phyloP scores from a whole-genome alignment of 1,140 invertebrate genomes.

The Ruditapes philippinarum region DNA sequence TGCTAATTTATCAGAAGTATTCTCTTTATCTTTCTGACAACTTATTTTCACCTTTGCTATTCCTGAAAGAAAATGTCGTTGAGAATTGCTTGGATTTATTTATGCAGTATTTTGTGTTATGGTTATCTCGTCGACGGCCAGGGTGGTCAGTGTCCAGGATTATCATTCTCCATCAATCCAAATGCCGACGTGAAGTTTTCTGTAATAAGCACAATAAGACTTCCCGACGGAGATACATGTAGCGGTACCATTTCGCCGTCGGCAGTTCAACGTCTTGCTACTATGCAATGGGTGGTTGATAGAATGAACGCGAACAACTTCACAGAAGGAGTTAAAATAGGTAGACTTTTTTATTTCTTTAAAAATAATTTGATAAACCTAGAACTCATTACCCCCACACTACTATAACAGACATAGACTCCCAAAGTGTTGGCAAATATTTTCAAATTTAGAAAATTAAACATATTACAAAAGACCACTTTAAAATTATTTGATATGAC shows the following conservation, averaged over 20 bases:
- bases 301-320: constrained; percentile 39
- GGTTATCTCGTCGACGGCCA: not conserved
- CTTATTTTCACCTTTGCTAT: no score
- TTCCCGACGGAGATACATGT: not conserved
- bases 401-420: no score
- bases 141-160: constrained; percentile 8
- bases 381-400: no score
- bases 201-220: constrained; percentile 39
- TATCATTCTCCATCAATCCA: constrained; percentile 22
- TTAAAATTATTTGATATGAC: no score
- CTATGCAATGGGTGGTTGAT: constrained; percentile 48
- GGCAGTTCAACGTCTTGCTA: constrained; percentile 5
- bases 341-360: no score
- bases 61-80: not conserved
- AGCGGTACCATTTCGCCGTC: not conserved
- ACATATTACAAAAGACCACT: no score
- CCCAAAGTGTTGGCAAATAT: no score
- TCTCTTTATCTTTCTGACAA: no score
- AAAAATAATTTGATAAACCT: no score
- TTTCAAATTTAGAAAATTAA: no score
- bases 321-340: constrained; percentile 38
- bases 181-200: constrained; percentile 54
- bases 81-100: not conserved
- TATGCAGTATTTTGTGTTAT: not conserved
- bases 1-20: no score